Evolutionary conservation across 2,888 invertebrate species (phyloP).

Genomic region (Plagodis dolabraria): DNA sequence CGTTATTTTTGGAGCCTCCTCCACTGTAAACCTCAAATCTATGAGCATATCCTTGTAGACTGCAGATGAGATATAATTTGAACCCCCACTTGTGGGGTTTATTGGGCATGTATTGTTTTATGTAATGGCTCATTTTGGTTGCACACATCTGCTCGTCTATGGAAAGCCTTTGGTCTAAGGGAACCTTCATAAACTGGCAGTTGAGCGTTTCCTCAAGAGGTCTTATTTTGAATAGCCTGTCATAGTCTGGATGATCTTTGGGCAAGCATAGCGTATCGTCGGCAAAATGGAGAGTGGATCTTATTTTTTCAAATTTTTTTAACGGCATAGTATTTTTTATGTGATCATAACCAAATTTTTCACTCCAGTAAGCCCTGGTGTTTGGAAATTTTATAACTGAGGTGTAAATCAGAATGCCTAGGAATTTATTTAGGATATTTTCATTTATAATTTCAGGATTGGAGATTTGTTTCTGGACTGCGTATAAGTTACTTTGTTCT

Average conservation of each 20-base stretch:
- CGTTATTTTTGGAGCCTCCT: slow-evolving; percentile 40
- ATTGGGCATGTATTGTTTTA: slow-evolving; percentile 48
- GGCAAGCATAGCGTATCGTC: slow-evolving; percentile 40
- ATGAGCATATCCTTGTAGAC: slow-evolving; percentile 38
- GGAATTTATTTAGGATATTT: slow-evolving; percentile 46
- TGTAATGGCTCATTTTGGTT: slow-evolving; percentile 45
- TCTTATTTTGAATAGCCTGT: slow-evolving; percentile 43
- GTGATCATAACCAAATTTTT: slow-evolving; percentile 46
- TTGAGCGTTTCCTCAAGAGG: slow-evolving; percentile 36
- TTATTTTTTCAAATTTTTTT: slow-evolving; percentile 37
- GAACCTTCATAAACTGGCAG: slow-evolving; percentile 37
- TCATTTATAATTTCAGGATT: slow-evolving; percentile 47
- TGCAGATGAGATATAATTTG: slow-evolving; percentile 46
- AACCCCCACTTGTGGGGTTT: slow-evolving; percentile 52
- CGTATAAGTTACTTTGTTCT: slow-evolving; percentile 48
- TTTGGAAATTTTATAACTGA: slow-evolving; percentile 47
- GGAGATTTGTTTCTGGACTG: slow-evolving; percentile 47
- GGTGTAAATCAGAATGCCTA: slow-evolving; percentile 47
- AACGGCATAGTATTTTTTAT: slow-evolving; percentile 44
- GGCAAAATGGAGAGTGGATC: slow-evolving; percentile 43
- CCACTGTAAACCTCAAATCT: slow-evolving; percentile 46
- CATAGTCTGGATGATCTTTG: slow-evolving; percentile 42
- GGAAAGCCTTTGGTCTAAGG: slow-evolving; percentile 43
- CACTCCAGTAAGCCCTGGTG: slow-evolving; percentile 45
- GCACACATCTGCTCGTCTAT: slow-evolving; percentile 39